Percentiles rank a stretch among this genome's conserved stretches.
Evolutionary conservation across 2,113 vertebrate species (phyloP).

Genomic region (Columba janthina): DNA sequence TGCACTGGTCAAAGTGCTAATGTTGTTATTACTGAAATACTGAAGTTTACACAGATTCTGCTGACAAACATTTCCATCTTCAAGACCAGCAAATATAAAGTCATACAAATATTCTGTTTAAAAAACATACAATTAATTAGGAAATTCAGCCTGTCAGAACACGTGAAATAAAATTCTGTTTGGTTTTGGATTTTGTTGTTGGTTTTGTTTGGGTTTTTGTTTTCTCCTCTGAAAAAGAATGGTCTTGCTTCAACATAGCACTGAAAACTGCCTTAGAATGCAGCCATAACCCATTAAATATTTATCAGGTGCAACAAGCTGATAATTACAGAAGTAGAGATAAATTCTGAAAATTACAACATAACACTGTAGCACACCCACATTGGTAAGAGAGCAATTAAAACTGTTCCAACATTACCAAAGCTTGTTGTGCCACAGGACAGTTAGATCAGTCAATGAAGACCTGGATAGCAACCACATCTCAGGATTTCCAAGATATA

Average conservation of each 20-base stretch:
- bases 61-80: background rate
- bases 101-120: background rate
- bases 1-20: background rate
- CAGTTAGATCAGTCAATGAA: background rate
- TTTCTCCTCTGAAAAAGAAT: background rate
- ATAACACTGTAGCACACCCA: background rate
- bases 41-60: background rate
- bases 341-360: background rate
- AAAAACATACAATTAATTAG: background rate
- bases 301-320: background rate
- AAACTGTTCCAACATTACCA: background rate
- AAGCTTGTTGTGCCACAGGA: background rate
- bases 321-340: background rate
- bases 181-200: no score
- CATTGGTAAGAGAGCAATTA: background rate
- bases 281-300: background rate
- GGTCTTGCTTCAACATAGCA: background rate
- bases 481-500: background rate
- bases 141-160: background rate
- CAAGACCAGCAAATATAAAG: background rate
- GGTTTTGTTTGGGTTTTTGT: background rate
- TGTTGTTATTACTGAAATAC: background rate
- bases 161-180: background rate
- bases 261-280: background rate
- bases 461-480: background rate